These are phyloP conservation scores for Melanotus villosus DNA, from an alignment of 2,888 invertebrate genomes.

Conservation along the genomic window DNA sequence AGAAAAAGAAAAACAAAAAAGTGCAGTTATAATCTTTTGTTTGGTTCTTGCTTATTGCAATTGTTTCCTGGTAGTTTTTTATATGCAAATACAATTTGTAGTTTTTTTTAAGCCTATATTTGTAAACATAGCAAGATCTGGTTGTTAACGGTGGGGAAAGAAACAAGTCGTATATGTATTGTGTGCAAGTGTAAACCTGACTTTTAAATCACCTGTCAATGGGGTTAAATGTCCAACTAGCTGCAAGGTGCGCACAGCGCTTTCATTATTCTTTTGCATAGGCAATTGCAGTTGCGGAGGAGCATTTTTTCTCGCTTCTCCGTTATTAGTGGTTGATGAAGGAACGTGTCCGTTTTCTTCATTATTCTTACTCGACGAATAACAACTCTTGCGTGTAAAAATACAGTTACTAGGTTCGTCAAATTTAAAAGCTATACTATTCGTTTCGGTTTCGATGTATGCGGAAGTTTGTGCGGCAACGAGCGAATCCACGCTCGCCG, in stretches of 20 bases:
- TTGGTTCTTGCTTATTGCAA: too few species aligned
- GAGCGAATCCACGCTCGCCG: constrained; percentile 65
- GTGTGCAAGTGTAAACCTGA: neutral
- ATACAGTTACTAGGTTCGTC: constrained; percentile 46
- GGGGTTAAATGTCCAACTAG: constrained; percentile 70
- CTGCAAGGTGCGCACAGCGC: constrained; percentile 56
- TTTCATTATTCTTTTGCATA: constrained; percentile 47
- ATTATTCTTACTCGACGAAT: neutral
- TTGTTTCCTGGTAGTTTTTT: too few species aligned
- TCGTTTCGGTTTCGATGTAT: constrained; percentile 48
- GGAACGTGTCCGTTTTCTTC: constrained; percentile 30
- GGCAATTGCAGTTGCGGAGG: constrained; percentile 26
- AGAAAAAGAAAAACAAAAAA: too few species aligned
- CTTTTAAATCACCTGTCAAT: constrained; percentile 69
- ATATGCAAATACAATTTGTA: too few species aligned
- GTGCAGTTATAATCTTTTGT: too few species aligned
- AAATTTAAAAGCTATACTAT: constrained; percentile 30
- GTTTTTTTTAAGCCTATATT: too few species aligned
- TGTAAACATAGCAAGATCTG: too few species aligned
- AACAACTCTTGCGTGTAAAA: constrained; percentile 36
- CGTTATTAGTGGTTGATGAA: constrained; percentile 11
- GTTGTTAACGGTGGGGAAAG: too few species aligned
- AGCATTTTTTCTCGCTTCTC: constrained; percentile 27
- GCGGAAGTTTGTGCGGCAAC: constrained; percentile 48
- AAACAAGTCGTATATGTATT: too few species aligned